A percentile compares a stretch with the other conserved stretches of the same genome.
Evolutionary conservation across 2,113 vertebrate species (phyloP).

Genomic region (Myiozetetes cayanensis): DNA sequence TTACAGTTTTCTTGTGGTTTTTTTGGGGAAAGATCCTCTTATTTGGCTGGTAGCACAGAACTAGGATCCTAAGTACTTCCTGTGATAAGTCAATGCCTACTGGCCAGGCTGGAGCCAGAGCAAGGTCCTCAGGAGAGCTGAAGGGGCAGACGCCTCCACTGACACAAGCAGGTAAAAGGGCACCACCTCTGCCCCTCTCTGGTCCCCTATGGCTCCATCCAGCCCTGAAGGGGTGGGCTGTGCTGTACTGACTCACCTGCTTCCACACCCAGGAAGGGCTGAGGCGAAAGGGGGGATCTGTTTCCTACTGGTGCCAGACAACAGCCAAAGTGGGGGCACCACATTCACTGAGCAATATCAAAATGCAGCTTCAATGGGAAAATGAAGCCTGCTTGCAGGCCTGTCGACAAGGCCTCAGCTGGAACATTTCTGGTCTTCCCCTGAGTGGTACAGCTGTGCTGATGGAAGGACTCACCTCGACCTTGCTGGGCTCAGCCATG

Average conservation of each 20-base stretch:
- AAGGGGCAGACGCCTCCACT: background rate
- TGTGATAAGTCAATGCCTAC: background rate
- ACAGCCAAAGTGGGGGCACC: background rate
- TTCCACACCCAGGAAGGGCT: background rate
- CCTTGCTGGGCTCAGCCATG: conserved; percentile 82
- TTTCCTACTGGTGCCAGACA: background rate
- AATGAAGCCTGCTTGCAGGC: background rate
- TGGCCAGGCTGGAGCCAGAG: background rate
- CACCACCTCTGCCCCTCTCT: background rate
- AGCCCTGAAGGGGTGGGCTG: background rate
- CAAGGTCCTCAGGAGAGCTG: background rate
- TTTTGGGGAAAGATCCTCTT: background rate
- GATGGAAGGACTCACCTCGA: conserved; percentile 72
- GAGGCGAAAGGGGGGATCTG: rapidly evolving
- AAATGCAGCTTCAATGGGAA: background rate
- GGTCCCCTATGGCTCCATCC: background rate
- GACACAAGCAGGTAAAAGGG: background rate
- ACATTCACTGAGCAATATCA: background rate
- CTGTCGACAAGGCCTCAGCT: background rate
- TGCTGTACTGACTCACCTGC: background rate
- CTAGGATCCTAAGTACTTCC: background rate
- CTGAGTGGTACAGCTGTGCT: background rate
- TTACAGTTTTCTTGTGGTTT: background rate
- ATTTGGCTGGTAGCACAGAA: background rate
- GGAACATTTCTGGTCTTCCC: background rate